These are phyloP conservation scores for Ctena decussata DNA, from an alignment of 2,888 invertebrate species.

Conservation along the genomic window DNA sequence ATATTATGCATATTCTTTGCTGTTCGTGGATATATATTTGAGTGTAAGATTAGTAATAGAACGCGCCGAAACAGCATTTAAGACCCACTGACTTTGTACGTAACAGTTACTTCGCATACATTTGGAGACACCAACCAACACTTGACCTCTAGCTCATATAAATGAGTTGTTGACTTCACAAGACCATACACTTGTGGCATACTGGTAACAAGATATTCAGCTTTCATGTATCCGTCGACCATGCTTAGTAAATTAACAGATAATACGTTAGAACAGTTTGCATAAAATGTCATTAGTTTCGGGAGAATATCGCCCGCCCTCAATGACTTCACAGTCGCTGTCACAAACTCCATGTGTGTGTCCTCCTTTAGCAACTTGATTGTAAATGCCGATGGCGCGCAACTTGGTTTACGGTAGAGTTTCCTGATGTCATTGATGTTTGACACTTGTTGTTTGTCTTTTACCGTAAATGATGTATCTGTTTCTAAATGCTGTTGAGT, in stretches of 20 bases:
- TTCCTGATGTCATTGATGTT: conserved; percentile 27
- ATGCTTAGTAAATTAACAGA: conserved; percentile 38
- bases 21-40: no score
- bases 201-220: conserved; percentile 12
- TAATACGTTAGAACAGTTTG: conserved; percentile 37
- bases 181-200: conserved; percentile 53
- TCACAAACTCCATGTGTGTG: conserved; percentile 55
- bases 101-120: conserved; percentile 42
- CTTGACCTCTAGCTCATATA: conserved; percentile 24
- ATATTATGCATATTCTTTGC: no score
- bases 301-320: conserved; percentile 15
- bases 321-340: neutral
- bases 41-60: no score
- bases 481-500: conserved; percentile 37
- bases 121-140: conserved; percentile 49
- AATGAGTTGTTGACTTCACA: conserved; percentile 18
- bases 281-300: conserved; percentile 22
- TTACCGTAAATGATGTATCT: conserved; percentile 47
- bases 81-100: conserved; percentile 36
- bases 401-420: conserved; percentile 41
- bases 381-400: conserved; percentile 22
- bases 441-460: conserved; percentile 23
- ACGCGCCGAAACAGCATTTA: no score
- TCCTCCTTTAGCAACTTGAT: conserved; percentile 36
- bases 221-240: conserved; percentile 40